phyloP scores from a whole-genome alignment of 2,797 vertebrate species.

The Crotalus adamanteus region DNA sequence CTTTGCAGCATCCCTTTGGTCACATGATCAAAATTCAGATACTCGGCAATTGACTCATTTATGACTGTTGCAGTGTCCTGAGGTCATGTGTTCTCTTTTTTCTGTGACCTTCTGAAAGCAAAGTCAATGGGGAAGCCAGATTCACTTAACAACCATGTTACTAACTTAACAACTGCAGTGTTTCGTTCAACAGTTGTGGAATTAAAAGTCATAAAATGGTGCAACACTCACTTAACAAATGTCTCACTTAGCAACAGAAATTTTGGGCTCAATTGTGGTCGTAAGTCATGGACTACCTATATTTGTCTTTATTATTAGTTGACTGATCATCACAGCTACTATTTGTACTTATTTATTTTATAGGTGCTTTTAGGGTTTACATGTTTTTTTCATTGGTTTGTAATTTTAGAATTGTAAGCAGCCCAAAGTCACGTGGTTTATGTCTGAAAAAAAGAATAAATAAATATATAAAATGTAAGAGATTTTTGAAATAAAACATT shows the following conservation, averaged over 20 bases:
- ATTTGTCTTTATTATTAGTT: no score
- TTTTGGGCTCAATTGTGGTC: no score
- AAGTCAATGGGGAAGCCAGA: not conserved
- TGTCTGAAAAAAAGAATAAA: no score
- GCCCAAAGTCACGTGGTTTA: no score
- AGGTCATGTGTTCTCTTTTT: not conserved
- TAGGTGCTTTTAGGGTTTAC: not conserved
- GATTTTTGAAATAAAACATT: not conserved
- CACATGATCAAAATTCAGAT: not conserved
- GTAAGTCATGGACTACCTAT: no score
- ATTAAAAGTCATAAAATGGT: not conserved
- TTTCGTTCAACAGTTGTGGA: not conserved
- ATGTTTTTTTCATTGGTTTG: no score
- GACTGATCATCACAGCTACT: not conserved
- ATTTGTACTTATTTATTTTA: not conserved
- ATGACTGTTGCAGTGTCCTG: not conserved
- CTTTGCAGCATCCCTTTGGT: not conserved
- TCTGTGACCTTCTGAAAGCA: not conserved
- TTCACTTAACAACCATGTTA: not conserved
- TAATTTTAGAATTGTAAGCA: no score
- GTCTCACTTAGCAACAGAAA: not conserved
- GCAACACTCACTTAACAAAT: not conserved
- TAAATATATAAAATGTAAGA: no score
- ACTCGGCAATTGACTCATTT: not conserved
- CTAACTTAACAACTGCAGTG: not conserved